Base-by-base conservation (phyloP, 1,140 invertebrate genomes). In the Polypedilum pembai region DNA sequence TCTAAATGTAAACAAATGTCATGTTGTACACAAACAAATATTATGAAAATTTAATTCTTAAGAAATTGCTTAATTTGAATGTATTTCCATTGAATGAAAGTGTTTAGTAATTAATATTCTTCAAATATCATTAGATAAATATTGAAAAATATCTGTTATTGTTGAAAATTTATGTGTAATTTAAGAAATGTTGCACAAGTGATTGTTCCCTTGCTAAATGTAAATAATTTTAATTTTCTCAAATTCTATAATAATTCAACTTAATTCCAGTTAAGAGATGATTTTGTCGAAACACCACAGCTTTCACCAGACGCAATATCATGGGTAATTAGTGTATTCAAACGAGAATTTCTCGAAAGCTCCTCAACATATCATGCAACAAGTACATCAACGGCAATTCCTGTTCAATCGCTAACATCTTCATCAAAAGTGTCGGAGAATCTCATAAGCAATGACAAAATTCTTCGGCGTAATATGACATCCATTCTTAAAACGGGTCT, bases 281-380 rank as follows among this genome's bases (percentile, higher is more conserved):
- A 82, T 73, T 82, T 82, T 33, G 82, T 82, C 10, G 81, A 82
- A 75, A 82, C 81, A 5, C 81, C 81, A 8, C 80, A 80, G 20
- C 73, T 82, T 76, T 80, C 81, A 18, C 80, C 81, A 24, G 81
- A 82, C 78, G 81, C 81, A 17, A 77, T 82, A 41, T 80, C 81
- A 40, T 82, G 81, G 81, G 80, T 82, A 56, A 80, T 82, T 0
- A 82, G 81, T 73, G 81, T 82, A 56, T 82, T 82, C 63, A 80
- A 82, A 73, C 79, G 81, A 1, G 78, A 82, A 63, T 82, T 1
- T 69, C 65, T 69, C 18, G 65, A 69, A 20, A 69, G 65, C 65
- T 69, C 65, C 8, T 18, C 65, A 20, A 69, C 65, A 69, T 69
- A 69, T 69, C 65, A 69, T 18, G 18, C 17, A 18, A 69, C 65